These are phyloP conservation scores for Ephialtes manifestator DNA, from an alignment of 2,888 invertebrate species.

Conservation along the genomic window DNA sequence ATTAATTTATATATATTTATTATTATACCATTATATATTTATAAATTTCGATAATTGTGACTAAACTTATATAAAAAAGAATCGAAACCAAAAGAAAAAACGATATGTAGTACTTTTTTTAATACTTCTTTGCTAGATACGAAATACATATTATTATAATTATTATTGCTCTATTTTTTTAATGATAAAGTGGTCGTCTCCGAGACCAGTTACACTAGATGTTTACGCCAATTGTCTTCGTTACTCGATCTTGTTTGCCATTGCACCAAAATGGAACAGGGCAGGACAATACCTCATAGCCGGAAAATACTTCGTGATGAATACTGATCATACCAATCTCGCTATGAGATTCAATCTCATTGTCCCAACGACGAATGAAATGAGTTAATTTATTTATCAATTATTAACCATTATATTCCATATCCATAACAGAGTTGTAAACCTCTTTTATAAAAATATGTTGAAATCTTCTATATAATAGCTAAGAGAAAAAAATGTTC, in stretches of 20 bases:
- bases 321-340: constrained; percentile 63
- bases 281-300: constrained; percentile 77
- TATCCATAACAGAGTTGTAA: neutral
- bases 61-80: no score
- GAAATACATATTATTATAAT: neutral
- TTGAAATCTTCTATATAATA: no score
- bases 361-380: constrained; percentile 54
- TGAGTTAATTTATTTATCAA: constrained; percentile 61
- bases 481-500: no score
- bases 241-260: constrained; percentile 80
- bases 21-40: no score
- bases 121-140: no score
- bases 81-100: no score
- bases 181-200: constrained; percentile 70
- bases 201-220: constrained; percentile 73
- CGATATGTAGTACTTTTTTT: no score
- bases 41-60: no score
- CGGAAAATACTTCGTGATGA: constrained; percentile 78
- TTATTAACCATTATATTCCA: constrained; percentile 5
- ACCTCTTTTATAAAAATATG: no score
- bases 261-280: constrained; percentile 83
- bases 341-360: constrained; percentile 78
- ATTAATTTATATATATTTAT: no score
- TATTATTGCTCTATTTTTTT: constrained; percentile 14
- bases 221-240: constrained; percentile 81